Percentiles rank a stretch among this genome's conserved stretches.
Evolutionary conservation across 2,888 invertebrate species (phyloP).

Genomic region (Apamea sordens): DNA sequence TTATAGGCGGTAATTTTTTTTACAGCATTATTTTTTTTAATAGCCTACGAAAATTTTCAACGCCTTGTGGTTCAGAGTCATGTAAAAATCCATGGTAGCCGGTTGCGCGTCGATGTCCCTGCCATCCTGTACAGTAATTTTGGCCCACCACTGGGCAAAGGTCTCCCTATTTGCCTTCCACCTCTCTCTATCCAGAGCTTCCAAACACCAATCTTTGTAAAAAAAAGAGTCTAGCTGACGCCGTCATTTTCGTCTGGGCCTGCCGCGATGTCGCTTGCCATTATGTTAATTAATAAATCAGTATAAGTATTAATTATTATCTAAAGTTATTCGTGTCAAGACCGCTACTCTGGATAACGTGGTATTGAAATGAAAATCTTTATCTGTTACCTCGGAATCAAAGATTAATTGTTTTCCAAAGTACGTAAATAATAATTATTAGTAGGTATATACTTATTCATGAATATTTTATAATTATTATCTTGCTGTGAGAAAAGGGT

Average conservation of each 20-base stretch:
- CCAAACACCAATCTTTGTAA: no score
- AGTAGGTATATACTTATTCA: neutral
- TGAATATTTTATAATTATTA: neutral
- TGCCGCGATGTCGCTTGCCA: neutral
- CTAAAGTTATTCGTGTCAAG: conserved; percentile 55
- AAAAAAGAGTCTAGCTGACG: neutral
- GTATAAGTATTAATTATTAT: conserved; percentile 8
- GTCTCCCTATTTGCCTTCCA: neutral
- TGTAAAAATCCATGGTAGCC: no score
- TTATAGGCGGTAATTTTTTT: no score
- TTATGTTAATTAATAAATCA: neutral
- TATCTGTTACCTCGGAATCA: conserved; percentile 37
- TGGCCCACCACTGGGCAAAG: no score
- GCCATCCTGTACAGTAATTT: no score
- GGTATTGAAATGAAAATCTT: conserved; percentile 37
- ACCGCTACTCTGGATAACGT: conserved; percentile 9
- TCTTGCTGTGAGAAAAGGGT: no score
- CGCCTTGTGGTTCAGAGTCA: no score
- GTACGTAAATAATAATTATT: neutral
- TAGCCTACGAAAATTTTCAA: no score
- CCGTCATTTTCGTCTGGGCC: no score
- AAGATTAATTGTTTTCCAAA: conserved; percentile 19
- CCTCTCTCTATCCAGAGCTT: neutral
- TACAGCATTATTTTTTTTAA: no score
- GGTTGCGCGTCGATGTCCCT: no score